phyloP scores from a whole-genome alignment of 1,140 invertebrate genomes.

The Conus betulinus region DNA sequence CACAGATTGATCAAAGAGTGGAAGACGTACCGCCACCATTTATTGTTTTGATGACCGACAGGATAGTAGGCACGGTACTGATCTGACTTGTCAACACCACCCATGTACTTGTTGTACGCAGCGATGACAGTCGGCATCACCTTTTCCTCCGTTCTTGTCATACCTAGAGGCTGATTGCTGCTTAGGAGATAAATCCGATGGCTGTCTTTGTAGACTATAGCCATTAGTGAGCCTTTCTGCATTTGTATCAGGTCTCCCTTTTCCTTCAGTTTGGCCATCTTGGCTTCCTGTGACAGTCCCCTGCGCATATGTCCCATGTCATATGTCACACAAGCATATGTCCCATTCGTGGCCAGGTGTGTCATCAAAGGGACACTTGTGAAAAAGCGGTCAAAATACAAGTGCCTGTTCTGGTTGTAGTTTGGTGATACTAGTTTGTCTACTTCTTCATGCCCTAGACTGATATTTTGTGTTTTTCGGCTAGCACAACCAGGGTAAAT shows the following conservation, averaged over 20 bases:
- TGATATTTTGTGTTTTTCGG: not conserved
- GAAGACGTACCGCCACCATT: not conserved
- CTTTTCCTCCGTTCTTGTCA: not conserved
- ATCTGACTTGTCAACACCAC: conserved; percentile 20
- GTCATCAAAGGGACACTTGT: not conserved
- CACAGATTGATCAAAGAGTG: not conserved
- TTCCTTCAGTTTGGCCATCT: not conserved
- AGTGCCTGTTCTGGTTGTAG: not conserved
- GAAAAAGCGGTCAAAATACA: not conserved
- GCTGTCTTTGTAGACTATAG: conserved; percentile 15
- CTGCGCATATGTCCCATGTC: no score
- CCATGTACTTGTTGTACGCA: conserved; percentile 12
- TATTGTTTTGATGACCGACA: not conserved
- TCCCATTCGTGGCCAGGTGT: not conserved
- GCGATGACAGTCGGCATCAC: not conserved
- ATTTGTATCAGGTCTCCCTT: not conserved
- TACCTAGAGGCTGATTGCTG: not conserved
- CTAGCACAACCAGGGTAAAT: not conserved
- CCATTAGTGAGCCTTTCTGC: conserved; percentile 1
- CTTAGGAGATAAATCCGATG: not conserved
- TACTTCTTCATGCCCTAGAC: not conserved
- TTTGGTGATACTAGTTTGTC: not conserved
- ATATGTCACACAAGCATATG: not conserved
- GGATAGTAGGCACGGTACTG: conserved; percentile 12
- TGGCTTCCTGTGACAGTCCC: not conserved